These are phyloP conservation scores for Potorous gilbertii DNA, from an alignment of 2,797 vertebrate genomes.

Conservation along the genomic window DNA sequence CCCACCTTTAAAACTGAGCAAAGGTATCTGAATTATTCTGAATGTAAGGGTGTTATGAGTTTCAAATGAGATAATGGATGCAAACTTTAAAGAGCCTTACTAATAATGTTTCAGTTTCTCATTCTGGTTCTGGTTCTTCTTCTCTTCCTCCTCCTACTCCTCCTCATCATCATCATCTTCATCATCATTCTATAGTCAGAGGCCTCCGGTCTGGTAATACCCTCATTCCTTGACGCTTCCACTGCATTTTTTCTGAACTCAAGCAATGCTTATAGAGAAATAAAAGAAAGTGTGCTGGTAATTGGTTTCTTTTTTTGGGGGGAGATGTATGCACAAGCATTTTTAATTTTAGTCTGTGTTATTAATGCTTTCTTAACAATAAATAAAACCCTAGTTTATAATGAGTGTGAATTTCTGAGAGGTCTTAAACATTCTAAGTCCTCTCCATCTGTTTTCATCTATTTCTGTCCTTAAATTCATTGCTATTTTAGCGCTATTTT, in stretches of 20 bases:
- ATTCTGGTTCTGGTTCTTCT: no score
- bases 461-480: not conserved
- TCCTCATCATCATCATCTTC: not conserved
- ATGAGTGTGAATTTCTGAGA: not conserved
- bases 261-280: not conserved
- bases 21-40: not conserved
- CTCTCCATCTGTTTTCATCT: not conserved
- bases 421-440: not conserved
- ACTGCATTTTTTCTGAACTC: not conserved
- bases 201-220: not conserved
- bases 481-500: not conserved
- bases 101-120: not conserved
- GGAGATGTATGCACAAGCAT: not conserved
- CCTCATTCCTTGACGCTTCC: not conserved
- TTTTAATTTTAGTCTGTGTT: not conserved
- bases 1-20: not conserved
- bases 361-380: not conserved
- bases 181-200: not conserved
- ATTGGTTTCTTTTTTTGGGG: not conserved
- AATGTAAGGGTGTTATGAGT: not conserved
- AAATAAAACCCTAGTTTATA: not conserved
- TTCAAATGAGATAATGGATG: not conserved
- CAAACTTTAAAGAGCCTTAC: not conserved
- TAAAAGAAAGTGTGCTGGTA: not conserved
- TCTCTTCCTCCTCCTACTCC: no score